These are phyloP conservation scores for Andrena praecox DNA, from an alignment of 2,888 invertebrate species.

Conservation along the genomic window DNA sequence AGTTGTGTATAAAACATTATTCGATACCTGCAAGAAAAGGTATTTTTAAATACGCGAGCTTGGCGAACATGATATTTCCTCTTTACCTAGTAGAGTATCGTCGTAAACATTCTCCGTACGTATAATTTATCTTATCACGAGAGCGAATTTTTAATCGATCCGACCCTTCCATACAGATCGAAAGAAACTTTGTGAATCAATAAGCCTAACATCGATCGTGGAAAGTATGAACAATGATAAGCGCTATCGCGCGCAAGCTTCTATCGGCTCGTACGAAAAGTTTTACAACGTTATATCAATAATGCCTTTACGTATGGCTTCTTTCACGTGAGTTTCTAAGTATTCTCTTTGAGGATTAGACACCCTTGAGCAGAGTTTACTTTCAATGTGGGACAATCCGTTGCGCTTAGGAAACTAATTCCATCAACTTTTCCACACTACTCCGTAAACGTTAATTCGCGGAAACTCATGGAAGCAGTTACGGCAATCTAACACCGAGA, in stretches of 20 bases:
- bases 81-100: background rate
- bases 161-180: background rate
- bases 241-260: conserved; percentile 8
- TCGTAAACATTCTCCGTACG: background rate
- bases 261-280: background rate
- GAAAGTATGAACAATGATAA: conserved; percentile 12
- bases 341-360: conserved; percentile 52
- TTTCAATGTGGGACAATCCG: conserved; percentile 43
- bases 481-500: background rate
- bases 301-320: conserved; percentile 50
- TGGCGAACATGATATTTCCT: background rate
- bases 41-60: background rate
- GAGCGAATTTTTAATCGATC: background rate
- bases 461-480: background rate
- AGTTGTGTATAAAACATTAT: conserved; percentile 71
- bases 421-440: background rate
- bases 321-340: conserved; percentile 58
- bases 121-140: conserved; percentile 4
- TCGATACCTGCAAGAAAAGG: conserved; percentile 70
- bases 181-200: conserved; percentile 4
- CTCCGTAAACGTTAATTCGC: background rate
- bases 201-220: background rate
- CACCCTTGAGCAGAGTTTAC: conserved; percentile 25
- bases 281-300: conserved; percentile 30
- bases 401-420: background rate